Base-by-base conservation (phyloP, 2,113 vertebrate species). In the Platysteira castanea region DNA sequence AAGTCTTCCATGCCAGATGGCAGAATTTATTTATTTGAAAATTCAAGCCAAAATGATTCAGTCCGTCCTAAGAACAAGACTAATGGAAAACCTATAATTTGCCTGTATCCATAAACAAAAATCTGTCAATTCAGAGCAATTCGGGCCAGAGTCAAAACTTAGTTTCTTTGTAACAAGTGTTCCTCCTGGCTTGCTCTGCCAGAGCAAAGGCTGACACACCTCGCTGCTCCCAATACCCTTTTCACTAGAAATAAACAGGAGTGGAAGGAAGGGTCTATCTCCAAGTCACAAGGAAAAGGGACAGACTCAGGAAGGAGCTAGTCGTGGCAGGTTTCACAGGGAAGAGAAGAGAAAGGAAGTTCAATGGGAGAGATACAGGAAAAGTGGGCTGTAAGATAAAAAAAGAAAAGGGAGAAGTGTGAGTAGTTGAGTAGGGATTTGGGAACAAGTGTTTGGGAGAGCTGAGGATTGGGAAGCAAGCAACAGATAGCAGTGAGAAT, bases 41-140 rank as follows among this genome's bases (percentile, higher is more conserved):
- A 80, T 31, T 50, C 15, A 61, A 73, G 42, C 59, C 85, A 83
- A 63, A 88, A 80, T 85, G 50, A 61, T 86, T 90, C 78, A 88
- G 9, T 50, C 37, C 31, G 83, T 88, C 79, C 13, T 57, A 80
- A 93, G 68, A 90, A 77, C 15, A 86, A 69, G 63, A 65, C 53
- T 90, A 83, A 82, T 65, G 83, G 90, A 85, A 94, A 94, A 59
- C 8, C 15, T n/a, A 35, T 69, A 44, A 87, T 87, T 79, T 89
- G 6, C 28, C 53, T 73, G 20, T 79, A 52, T 47, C 24, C 39
- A 23, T 71, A 75, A 87, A 76, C 63, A 87, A 89, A 89, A 61
- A n/a, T 63, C 31, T 68, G 47, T 18, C 52, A 82, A 44, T 39
- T 75, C 12, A 11, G 30, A 64, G 44, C 6, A 61, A 46, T 44